phyloP scores from a whole-genome alignment of 2,113 vertebrate species.

The Bagarius yarrelli region DNA sequence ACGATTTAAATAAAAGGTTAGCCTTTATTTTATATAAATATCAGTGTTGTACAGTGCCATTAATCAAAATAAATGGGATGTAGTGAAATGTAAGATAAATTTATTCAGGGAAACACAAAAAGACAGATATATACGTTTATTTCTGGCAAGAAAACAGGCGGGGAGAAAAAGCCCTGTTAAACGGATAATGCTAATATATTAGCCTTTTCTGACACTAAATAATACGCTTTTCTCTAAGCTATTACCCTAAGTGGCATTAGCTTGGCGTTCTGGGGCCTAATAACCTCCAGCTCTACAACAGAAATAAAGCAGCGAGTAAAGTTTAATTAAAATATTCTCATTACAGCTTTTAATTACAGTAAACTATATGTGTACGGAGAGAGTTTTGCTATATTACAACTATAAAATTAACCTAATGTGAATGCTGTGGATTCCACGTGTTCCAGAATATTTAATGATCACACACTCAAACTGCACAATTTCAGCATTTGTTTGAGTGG shows the following conservation, averaged over 20 bases:
- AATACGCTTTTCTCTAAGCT: background rate
- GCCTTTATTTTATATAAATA: background rate
- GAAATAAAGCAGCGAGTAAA: background rate
- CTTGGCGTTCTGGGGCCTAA: background rate
- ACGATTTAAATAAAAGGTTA: background rate
- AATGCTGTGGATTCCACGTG: background rate
- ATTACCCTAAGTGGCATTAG: conserved; percentile 3
- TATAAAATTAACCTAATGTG: background rate
- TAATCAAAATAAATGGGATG: too few species aligned
- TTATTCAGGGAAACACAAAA: background rate
- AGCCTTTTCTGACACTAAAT: background rate
- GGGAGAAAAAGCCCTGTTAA: background rate
- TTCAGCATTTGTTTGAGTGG: background rate
- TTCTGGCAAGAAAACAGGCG: background rate
- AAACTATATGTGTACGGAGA: background rate
- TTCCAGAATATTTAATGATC: too few species aligned
- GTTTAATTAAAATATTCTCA: conserved; percentile 5
- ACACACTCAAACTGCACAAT: background rate
- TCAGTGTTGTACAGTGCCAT: background rate
- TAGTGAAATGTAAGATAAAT: background rate
- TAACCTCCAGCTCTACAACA: background rate
- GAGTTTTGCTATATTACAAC: background rate
- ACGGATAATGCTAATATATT: background rate
- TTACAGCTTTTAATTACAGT: background rate
- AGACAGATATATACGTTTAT: conserved; percentile 4